These are phyloP conservation scores for Porites australiensis DNA, from an alignment of 64 coral and sea anemone genomes.

Conservation along the genomic window DNA sequence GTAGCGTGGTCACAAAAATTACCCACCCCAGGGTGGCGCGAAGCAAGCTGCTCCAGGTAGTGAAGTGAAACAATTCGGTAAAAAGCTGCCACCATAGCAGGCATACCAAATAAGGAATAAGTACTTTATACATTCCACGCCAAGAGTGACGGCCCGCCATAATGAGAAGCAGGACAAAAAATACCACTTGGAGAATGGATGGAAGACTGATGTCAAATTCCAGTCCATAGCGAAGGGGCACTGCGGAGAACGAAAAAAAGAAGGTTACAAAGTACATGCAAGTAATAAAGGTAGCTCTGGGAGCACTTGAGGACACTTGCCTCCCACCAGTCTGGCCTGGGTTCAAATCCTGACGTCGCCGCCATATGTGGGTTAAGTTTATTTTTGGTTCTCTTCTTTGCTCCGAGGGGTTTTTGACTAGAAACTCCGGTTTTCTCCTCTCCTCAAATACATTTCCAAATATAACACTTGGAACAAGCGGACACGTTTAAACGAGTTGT, in stretches of 20 bases:
- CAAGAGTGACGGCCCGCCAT: conserved; percentile 90
- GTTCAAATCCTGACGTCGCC: too few species aligned
- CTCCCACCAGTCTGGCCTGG: too few species aligned
- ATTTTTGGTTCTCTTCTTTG: too few species aligned
- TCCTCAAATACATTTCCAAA: too few species aligned
- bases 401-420: too few species aligned
- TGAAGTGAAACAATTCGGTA: conserved; percentile 76
- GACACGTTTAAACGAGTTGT: too few species aligned
- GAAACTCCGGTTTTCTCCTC: too few species aligned
- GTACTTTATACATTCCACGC: conserved; percentile 86
- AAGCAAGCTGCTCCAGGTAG: conserved; percentile 68
- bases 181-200: conserved; percentile 71
- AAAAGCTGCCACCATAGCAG: conserved; percentile 91
- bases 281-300: background rate
- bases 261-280: background rate
- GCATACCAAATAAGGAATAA: conserved; percentile 83
- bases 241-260: conserved; percentile 14
- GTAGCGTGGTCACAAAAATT: conserved; percentile 80
- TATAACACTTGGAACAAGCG: too few species aligned
- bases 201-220: conserved; percentile 82
- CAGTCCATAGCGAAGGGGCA: conserved; percentile 67
- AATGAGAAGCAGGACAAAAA: conserved; percentile 75
- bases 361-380: too few species aligned
- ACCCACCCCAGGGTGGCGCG: conserved; percentile 88
- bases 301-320: too few species aligned